A percentile compares a stretch with the other conserved stretches of the same genome.
Evolutionary conservation across 2,888 invertebrate species (phyloP).

Genomic region (Clanis bilineata): DNA sequence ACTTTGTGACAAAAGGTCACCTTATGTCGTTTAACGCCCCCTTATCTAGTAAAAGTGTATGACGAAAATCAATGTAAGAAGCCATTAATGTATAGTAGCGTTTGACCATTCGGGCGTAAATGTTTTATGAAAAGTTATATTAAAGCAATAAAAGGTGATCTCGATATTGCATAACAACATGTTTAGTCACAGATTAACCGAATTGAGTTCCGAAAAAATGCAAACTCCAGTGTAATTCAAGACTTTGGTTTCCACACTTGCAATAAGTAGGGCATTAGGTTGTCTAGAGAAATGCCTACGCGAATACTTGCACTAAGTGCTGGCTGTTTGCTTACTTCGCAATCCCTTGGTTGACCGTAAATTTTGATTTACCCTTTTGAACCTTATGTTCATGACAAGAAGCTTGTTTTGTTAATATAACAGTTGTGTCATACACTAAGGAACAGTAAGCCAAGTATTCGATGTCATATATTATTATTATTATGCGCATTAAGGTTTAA

Average conservation of each 20-base stretch:
- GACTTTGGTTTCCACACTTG: constrained; percentile 6
- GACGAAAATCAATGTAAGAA: too few species aligned
- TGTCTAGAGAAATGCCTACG: constrained; percentile 52
- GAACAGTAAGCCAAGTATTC: constrained; percentile 6
- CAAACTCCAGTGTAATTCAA: constrained; percentile 3
- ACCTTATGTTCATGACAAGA: constrained; percentile 26
- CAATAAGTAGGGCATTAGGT: constrained; percentile 53
- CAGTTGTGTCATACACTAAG: neutral
- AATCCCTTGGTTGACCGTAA: constrained; percentile 37
- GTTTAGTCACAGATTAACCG: neutral
- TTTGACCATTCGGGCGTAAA: too few species aligned
- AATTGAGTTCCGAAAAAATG: constrained; percentile 4
- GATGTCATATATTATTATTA: neutral
- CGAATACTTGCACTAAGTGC: constrained; percentile 39
- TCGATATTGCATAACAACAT: neutral
- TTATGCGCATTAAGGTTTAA: neutral
- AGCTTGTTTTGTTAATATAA: constrained; percentile 2
- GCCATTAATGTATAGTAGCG: too few species aligned
- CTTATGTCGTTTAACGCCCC: too few species aligned
- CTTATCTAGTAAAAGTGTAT: too few species aligned
- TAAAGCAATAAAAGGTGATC: neutral
- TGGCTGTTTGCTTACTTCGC: constrained; percentile 54
- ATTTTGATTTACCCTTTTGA: constrained; percentile 27
- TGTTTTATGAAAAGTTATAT: too few species aligned
- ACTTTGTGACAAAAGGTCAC: too few species aligned